Base-by-base conservation (phyloP, 2,888 invertebrate genomes). In the Eupithecia subumbrata region DNA sequence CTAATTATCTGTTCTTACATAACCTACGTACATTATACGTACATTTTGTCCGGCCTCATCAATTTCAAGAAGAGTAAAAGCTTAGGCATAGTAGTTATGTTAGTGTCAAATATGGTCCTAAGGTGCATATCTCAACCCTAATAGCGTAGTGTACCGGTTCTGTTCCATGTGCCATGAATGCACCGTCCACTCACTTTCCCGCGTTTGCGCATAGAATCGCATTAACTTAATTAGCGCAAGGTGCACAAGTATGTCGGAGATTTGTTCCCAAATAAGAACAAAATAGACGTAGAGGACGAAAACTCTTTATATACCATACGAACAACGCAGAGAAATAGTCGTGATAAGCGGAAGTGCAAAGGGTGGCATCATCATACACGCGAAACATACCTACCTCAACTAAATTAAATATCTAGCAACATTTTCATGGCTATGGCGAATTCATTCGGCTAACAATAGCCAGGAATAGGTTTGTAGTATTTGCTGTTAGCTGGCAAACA, bases 171-270 rank as follows among this genome's bases (percentile, higher is more conserved):
- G 88, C 91, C 90, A 90, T 91, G 92, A 91, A 87, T 87, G 89
- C 88, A 85, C 85, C 82, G 85, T 84, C 91, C 90, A 90, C 89
- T 93, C 90, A 90, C 92, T 92, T 91, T 92, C 91, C 87, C 89
- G 86, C 88, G 90, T 83, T 84, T 84, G 87, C 90, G 88, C 86
- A 86, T 85, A 82, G 88, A 86, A 89, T 89, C 82, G 85, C 89
- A 89, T 89, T 87, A 87, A 88, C 87, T 90, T 90, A 87, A 90
- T 90, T 90, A 89, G 83, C 83, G 81, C 73, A 77, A 79, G 73
- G 82, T 79, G 83, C 82, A 81, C 82, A 81, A 77, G 81, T 81
- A 69, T 67, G 71, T 43, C 69, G 40, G 30, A 48, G 45, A 16
- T 34, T 63, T 72, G 18, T 68, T 63, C 56, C 0, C 56, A 74